Conservation (phyloP, 2,888 invertebrate genomes). For the Trisateles emortualis region DNA sequence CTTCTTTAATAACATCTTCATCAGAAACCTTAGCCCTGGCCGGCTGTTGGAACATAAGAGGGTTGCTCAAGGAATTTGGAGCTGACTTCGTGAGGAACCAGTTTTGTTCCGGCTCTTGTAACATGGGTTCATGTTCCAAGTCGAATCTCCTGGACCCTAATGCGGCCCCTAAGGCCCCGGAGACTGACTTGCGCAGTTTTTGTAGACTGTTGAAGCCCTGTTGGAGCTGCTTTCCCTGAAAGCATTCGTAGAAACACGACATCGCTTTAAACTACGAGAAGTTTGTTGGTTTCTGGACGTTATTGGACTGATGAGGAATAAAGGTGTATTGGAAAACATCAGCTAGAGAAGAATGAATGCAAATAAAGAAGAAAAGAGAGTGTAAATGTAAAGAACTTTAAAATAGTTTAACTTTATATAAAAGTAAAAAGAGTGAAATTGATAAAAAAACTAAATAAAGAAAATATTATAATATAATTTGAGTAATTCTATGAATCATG, state of each 20-base stretch:
- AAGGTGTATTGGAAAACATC: conserved; percentile 54
- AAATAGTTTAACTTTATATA: no score
- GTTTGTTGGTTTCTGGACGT: conserved; percentile 48
- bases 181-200: conserved; percentile 90
- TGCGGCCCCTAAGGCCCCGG: conserved; percentile 86
- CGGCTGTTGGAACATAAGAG: conserved; percentile 71
- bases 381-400: background rate
- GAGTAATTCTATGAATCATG: no score
- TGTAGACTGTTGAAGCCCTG: conserved; percentile 89
- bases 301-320: conserved; percentile 76
- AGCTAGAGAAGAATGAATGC: background rate
- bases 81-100: conserved; percentile 94
- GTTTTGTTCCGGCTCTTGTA: conserved; percentile 87
- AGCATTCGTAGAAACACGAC: conserved; percentile 85
- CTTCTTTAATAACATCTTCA: conserved; percentile 74
- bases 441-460: no score
- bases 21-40: conserved; percentile 67
- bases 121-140: conserved; percentile 81
- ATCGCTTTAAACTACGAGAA: conserved; percentile 83
- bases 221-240: conserved; percentile 83
- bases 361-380: background rate
- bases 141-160: conserved; percentile 83
- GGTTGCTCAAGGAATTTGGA: conserved; percentile 91
- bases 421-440: no score
- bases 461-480: no score